These are phyloP conservation scores for Anser brachyrhynchus DNA, from an alignment of 2,113 vertebrate species.

Conservation along the genomic window DNA sequence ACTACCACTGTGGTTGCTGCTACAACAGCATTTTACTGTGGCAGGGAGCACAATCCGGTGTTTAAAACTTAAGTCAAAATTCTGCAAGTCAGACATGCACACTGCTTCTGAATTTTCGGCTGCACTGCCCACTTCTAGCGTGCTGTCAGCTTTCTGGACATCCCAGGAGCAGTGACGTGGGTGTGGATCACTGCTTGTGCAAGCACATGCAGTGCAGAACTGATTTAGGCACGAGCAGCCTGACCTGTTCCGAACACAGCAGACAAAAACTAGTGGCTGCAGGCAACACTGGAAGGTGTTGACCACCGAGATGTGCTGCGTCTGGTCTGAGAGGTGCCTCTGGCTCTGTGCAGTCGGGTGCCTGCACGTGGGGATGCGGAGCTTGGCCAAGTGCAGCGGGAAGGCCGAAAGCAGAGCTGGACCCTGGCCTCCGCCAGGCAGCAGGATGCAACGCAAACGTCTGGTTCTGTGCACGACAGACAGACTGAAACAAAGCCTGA, in stretches of 20 bases:
- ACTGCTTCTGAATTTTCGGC: neutral
- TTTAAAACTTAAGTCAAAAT: neutral
- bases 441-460: neutral
- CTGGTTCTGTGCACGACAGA: neutral
- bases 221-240: neutral
- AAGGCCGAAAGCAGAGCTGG: neutral
- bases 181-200: neutral
- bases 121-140: neutral
- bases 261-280: neutral
- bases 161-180: rapidly evolving
- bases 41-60: neutral
- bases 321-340: neutral
- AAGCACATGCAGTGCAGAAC: rapidly evolving
- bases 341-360: neutral
- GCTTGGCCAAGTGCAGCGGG: neutral
- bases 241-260: neutral
- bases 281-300: neutral
- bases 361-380: neutral
- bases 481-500: neutral
- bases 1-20: neutral
- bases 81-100: neutral
- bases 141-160: neutral
- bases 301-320: rapidly evolving
- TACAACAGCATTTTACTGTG: neutral
- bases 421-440: neutral